A percentile compares a stretch with the other conserved stretches of the same genome.
Evolutionary conservation across 2,888 invertebrate species (phyloP).

Genomic region (Drosophila ustulata): DNA sequence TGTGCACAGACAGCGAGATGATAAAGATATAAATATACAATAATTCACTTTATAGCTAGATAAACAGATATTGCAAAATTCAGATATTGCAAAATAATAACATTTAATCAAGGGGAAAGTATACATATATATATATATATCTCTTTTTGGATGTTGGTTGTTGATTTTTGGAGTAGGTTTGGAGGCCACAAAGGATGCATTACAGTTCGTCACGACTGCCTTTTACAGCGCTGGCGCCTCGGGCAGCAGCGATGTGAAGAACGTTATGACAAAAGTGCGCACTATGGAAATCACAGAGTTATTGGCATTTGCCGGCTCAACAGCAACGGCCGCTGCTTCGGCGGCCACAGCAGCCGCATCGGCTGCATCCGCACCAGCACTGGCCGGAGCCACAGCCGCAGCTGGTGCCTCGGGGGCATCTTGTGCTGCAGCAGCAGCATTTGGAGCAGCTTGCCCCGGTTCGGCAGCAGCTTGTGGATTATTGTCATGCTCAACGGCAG

Average conservation of each 20-base stretch:
- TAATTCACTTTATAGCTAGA: slow-evolving; percentile 55
- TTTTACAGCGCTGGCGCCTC: slow-evolving; percentile 89
- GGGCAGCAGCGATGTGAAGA: slow-evolving; percentile 97
- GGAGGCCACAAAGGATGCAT: slow-evolving; percentile 33
- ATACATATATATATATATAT: background rate
- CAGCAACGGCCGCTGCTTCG: slow-evolving; percentile 56
- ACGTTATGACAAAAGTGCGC: slow-evolving; percentile 96
- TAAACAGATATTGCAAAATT: slow-evolving; percentile 62
- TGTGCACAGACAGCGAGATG: slow-evolving; percentile 14
- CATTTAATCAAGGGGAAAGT: slow-evolving; percentile 42
- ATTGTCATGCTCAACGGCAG: slow-evolving; percentile 61
- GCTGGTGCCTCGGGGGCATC: slow-evolving; percentile 18
- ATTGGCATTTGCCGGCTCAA: slow-evolving; percentile 84
- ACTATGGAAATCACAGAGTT: slow-evolving; percentile 90
- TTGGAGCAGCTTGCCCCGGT: slow-evolving; percentile 40
- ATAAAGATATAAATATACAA: slow-evolving; percentile 51
- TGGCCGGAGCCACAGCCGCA: slow-evolving; percentile 8
- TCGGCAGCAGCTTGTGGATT: slow-evolving; percentile 57
- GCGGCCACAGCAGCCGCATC: slow-evolving; percentile 53
- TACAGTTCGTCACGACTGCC: background rate
- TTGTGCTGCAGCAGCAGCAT: slow-evolving; percentile 15
- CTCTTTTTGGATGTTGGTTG: slow-evolving; percentile 4
- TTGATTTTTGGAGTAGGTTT: slow-evolving; percentile 21
- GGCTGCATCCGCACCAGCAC: slow-evolving; percentile 39
- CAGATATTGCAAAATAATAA: slow-evolving; percentile 58